These are phyloP conservation scores for Trigoniulus corallinus DNA, from an alignment of 1,140 invertebrate species.

Conservation along the genomic window DNA sequence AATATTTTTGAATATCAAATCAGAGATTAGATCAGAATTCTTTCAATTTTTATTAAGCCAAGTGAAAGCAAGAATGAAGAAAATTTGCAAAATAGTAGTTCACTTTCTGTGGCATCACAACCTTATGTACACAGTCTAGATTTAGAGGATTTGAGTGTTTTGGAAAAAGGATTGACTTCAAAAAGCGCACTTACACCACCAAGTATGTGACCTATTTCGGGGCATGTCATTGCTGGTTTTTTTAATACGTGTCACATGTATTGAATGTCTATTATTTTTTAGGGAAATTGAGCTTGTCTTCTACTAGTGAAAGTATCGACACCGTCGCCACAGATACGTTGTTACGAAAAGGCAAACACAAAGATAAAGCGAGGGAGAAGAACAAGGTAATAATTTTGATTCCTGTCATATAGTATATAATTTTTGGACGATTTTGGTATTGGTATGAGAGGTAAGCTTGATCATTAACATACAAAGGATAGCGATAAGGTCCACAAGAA, in stretches of 20 bases:
- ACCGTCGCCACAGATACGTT: slow-evolving; percentile 14
- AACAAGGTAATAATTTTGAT: too few relatives aligned
- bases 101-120: too few relatives aligned
- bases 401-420: too few relatives aligned
- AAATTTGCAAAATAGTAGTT: too few relatives aligned
- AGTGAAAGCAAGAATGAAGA: neutral
- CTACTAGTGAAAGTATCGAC: slow-evolving; percentile 12
- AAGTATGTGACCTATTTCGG: slow-evolving; percentile 7
- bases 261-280: slow-evolving; percentile 7
- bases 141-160: slow-evolving; percentile 16
- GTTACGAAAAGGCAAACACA: slow-evolving; percentile 13
- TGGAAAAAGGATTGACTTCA: slow-evolving; percentile 10
- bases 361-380: neutral
- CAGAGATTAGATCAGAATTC: neutral
- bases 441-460: too few relatives aligned
- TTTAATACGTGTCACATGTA: too few relatives aligned
- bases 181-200: slow-evolving; percentile 6
- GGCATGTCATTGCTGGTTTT: slow-evolving; percentile 4
- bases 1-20: neutral
- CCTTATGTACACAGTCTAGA: slow-evolving; percentile 9
- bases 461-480: slow-evolving; percentile 24
- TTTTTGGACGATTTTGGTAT: too few relatives aligned
- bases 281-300: slow-evolving; percentile 7
- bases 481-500: slow-evolving; percentile 37
- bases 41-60: neutral